Evolutionary conservation across 2,888 invertebrate genomes (phyloP).

Genomic region (Ptychoptera contaminata): DNA sequence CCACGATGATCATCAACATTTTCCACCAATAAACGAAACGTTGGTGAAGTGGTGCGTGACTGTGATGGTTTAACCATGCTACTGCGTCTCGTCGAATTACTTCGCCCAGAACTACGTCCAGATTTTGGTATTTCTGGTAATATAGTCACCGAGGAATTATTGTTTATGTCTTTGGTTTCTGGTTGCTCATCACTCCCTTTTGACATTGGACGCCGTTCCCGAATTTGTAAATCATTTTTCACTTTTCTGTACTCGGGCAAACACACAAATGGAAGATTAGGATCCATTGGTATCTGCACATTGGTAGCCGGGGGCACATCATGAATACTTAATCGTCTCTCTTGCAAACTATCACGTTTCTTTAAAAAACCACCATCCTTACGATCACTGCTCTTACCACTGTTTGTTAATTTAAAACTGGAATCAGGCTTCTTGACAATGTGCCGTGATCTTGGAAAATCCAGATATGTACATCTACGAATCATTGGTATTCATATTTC

Average conservation of each 20-base stretch:
- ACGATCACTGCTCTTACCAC: not conserved
- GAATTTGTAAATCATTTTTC: constrained; percentile 13
- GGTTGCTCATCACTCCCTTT: constrained; percentile 11
- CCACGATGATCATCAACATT: constrained; percentile 19
- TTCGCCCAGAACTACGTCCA: constrained; percentile 6
- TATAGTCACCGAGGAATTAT: constrained; percentile 10
- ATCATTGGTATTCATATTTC: not conserved
- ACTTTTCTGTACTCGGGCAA: constrained; percentile 30
- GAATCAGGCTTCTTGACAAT: constrained; percentile 18
- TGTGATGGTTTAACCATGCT: constrained; percentile 12
- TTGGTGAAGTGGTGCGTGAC: constrained; percentile 6
- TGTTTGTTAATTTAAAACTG: not conserved
- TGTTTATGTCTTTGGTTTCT: not conserved
- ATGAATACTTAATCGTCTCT: not conserved
- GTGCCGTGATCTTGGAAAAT: constrained; percentile 28
- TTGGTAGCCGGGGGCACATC: not conserved
- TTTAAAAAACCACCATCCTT: not conserved
- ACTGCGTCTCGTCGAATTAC: constrained; percentile 8
- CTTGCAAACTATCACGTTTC: not conserved
- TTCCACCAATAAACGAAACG: constrained; percentile 9
- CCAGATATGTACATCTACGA: constrained; percentile 21
- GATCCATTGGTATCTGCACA: not conserved
- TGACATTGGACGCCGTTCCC: constrained; percentile 22
- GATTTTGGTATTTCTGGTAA: constrained; percentile 7
- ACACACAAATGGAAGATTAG: constrained; percentile 17